Conservation (phyloP, 2,888 invertebrate genomes). For the Papilio gigon region DNA sequence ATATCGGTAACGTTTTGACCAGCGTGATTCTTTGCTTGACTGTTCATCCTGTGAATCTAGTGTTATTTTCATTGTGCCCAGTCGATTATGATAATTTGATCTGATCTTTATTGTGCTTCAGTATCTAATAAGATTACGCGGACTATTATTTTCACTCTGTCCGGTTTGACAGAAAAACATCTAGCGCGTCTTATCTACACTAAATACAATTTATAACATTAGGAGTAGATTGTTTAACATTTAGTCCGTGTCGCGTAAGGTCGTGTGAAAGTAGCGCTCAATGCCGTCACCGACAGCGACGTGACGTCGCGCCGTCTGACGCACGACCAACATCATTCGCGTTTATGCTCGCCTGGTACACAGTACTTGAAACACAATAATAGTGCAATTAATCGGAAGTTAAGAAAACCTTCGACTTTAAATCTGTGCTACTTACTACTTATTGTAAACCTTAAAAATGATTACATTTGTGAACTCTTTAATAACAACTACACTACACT, state of each 20-base stretch:
- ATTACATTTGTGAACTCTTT: not conserved
- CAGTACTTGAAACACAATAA: not conserved
- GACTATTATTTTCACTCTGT: too few relatives aligned
- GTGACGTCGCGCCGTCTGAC: not conserved
- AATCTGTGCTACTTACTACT: not conserved
- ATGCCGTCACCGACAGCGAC: constrained; percentile 13
- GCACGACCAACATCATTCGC: not conserved
- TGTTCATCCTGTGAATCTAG: not conserved
- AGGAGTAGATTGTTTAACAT: not conserved
- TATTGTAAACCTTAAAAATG: not conserved
- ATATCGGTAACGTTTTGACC: too few relatives aligned
- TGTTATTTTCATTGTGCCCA: not conserved
- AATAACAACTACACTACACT: not conserved
- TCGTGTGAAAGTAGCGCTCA: constrained; percentile 32
- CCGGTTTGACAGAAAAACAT: not conserved
- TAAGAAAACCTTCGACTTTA: too few relatives aligned
- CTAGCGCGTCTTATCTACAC: not conserved
- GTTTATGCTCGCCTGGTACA: not conserved
- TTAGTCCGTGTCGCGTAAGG: constrained; percentile 6
- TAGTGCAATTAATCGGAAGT: not conserved
- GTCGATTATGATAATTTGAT: too few relatives aligned
- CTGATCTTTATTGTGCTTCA: too few relatives aligned
- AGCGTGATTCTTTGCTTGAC: too few relatives aligned
- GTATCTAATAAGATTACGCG: too few relatives aligned
- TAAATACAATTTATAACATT: not conserved